Evolutionary conservation across 2,888 invertebrate species (phyloP).

Genomic region (Polyploca ridens): DNA sequence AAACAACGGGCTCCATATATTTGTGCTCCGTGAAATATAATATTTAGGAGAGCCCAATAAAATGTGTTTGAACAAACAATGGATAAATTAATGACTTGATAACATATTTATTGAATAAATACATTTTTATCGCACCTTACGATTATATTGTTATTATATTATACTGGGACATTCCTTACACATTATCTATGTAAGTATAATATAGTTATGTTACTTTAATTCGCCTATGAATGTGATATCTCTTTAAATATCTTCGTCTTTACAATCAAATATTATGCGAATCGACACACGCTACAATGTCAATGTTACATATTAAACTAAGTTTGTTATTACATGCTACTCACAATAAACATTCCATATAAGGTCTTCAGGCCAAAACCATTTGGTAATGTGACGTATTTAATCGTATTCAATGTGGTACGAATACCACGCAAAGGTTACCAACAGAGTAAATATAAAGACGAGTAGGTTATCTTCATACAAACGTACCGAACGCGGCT

Average conservation of each 20-base stretch:
- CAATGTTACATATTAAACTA: conserved; percentile 6
- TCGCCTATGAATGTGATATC: no score
- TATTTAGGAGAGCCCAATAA: neutral
- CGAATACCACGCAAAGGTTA: conserved; percentile 12
- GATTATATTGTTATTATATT: neutral
- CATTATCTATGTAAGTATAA: no score
- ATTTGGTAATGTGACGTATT: conserved; percentile 8
- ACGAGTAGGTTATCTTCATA: no score
- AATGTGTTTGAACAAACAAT: neutral
- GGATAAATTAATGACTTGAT: neutral
- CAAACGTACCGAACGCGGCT: no score
- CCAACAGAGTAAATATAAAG: no score
- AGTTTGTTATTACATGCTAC: conserved; percentile 6
- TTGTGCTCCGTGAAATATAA: neutral
- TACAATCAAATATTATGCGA: no score
- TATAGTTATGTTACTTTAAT: no score
- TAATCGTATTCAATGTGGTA: conserved; percentile 6
- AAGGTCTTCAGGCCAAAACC: conserved; percentile 9
- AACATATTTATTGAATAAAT: neutral
- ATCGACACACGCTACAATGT: neutral
- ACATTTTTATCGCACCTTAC: neutral
- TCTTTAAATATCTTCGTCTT: no score
- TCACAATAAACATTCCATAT: conserved; percentile 8
- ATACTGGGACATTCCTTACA: no score
- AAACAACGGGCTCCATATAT: conserved; percentile 1